Evolutionary conservation across 2,797 vertebrate species (phyloP).

Genomic region (Erpetoichthys calabaricus): DNA sequence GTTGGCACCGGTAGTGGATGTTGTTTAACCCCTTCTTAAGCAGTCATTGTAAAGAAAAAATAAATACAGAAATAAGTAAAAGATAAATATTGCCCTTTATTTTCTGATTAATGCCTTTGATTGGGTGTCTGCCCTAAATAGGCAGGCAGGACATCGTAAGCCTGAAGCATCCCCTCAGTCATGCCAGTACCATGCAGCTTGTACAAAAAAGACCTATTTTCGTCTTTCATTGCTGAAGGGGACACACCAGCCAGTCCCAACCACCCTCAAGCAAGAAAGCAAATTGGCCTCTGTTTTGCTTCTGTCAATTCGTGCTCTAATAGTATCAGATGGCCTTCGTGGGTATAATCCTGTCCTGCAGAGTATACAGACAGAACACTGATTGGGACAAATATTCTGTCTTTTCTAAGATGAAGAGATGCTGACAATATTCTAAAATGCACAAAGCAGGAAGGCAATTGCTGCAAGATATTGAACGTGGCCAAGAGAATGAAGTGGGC

Average conservation of each 20-base stretch:
- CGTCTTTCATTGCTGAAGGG: conserved; percentile 8
- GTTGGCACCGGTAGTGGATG: too few relatives aligned
- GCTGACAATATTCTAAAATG: too few relatives aligned
- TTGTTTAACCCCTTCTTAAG: too few relatives aligned
- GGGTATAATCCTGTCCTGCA: conserved; percentile 30
- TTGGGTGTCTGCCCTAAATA: conserved; percentile 9
- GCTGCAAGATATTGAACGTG: too few relatives aligned
- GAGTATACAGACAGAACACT: conserved; percentile 29
- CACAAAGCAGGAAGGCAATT: too few relatives aligned
- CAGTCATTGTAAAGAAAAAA: too few relatives aligned
- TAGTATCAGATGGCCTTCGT: conserved; percentile 36
- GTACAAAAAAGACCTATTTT: conserved; percentile 14
- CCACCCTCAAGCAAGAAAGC: conserved; percentile 30
- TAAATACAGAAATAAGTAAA: too few relatives aligned
- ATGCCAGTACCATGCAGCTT: conserved; percentile 12
- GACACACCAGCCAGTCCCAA: conserved; percentile 15
- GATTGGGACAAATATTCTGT: conserved; percentile 23
- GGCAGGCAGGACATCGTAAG: conserved; percentile 11
- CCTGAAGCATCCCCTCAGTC: conserved; percentile 20
- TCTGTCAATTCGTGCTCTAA: conserved; percentile 38
- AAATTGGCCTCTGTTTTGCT: conserved; percentile 35
- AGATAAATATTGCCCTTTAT: neutral
- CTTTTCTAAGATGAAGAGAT: conserved; percentile 6
- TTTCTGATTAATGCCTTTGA: neutral
- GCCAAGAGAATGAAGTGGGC: too few relatives aligned